Base-by-base conservation (phyloP, 2,113 vertebrate species). In the Seriola quinqueradiata region DNA sequence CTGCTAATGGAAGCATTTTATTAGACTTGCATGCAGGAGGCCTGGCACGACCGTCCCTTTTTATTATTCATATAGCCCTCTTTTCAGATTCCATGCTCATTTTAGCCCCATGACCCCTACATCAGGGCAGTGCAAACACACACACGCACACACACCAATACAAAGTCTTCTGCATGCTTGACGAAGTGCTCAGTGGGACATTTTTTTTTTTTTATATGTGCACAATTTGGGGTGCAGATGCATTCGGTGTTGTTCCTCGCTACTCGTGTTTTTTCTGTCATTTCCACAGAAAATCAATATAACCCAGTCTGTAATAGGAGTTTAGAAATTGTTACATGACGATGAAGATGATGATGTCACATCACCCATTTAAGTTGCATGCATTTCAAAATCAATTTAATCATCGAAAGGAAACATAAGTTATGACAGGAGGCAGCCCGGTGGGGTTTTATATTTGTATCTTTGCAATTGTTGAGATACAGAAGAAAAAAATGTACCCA, bases 1-100 rank as follows among this genome's bases (percentile, higher is more conserved):
- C 84, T 76, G 87, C 91, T 95, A 95, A 95, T 95, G 89, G 92
- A 93, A 92, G 87, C 90, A 91, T 94, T 94, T 94, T 87, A 91
- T 94, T 92, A 86, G 76, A 87, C 79, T 79, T 77, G 36, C 87
- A 90, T 82, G 75, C 88, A 84, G 78, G 61, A 81, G 59, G 69
- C 80, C 70, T 79, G 87, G 73, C 83, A 84, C 79, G 48, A 83
- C 76, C 52, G 34, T 88, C 72, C 36, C 40, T 58, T 84, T 87
- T 87, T 89, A 92, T 89, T 92, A 93, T 93, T 93, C 90, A 90
- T 89, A 80, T 75, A 79, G 66, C 73, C 69, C 70, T 73, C 25
- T 84, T 88, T 89, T 50, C 79, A 82, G n/a, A 85, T 91, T 87
- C 70, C 17, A 77, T 80, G 80, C 65, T 81, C 77, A 59, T 86